Base-by-base conservation (phyloP, 1,140 invertebrate species). In the Phymorhynchus buccinoides region DNA sequence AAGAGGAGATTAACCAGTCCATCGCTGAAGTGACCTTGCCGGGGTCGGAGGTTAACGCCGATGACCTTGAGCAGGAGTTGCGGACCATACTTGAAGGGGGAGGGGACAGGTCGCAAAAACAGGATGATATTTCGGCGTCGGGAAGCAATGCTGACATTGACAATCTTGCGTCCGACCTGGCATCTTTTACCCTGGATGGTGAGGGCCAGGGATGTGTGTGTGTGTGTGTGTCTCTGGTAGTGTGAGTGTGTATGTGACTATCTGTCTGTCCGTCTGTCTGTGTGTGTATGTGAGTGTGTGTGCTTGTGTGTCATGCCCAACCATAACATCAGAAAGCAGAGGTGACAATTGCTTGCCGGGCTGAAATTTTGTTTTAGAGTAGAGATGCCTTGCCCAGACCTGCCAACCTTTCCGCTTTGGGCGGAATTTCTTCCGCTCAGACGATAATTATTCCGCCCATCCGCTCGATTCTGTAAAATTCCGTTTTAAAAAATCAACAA, bases 31-130 rank as follows among this genome's bases (percentile, higher is more conserved):
- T 79, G 35, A 80, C 81, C 37, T 77, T 88, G 41, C 84, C 81
- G 41, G 75, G 84, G 77, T 84, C 83, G 56, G 87, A 87, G n/a
- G 78, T 81, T 35, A 86, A 80, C 32, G 62, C 86, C 27, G 84
- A 83, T 14, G 86, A 87, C 22, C 66, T 89, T 18, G 88, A 89
- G 66, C 77, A 68, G 22, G 88, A 89, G 44, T 81, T 89, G 3
- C 62, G 86, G 56, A 73, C 35, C 41, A 75, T 89, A 14, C 80
- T 89, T 35, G 52, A 41, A 6, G 87, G 84, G 12, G 39, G 81
- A 78, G 56, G 18, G 37, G 52, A 68, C 6, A 42, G 37, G 37
- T 80, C 79, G 22, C n/a, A 32, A 30, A 75, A 37, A 75, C 41
- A 79, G 42, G 27, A 79, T 7, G 77, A 44, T 12, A 3, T 52